A percentile compares a stretch with the other conserved stretches of the same genome.
phyloP scores from a whole-genome alignment of 1,140 invertebrate genomes.

The Apocrypta bakeri region DNA sequence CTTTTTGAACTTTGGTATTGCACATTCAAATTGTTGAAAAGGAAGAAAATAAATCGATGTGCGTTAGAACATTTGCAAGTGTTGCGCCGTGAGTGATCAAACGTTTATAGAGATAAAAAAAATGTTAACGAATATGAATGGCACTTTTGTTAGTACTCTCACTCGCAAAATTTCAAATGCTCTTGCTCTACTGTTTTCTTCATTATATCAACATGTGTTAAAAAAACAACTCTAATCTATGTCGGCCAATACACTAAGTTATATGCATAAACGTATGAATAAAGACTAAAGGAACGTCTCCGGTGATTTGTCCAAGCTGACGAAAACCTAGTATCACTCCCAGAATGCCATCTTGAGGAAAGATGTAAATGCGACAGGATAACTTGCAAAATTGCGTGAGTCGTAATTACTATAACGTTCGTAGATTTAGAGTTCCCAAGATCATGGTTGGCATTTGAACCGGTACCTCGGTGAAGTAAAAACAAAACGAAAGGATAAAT shows the following conservation, averaged over 20 bases:
- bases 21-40: constrained; percentile 35
- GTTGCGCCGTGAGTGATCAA: background rate
- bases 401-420: constrained; percentile 40
- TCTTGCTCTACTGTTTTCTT: constrained; percentile 31
- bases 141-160: constrained; percentile 11
- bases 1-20: constrained; percentile 37
- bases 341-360: constrained; percentile 15
- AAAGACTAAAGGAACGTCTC: constrained; percentile 9
- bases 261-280: background rate
- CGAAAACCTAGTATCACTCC: background rate
- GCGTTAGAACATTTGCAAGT: constrained; percentile 1
- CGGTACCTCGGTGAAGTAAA: constrained; percentile 35
- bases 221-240: constrained; percentile 33
- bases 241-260: background rate
- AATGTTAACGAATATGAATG: constrained; percentile 16
- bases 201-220: constrained; percentile 37
- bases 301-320: background rate
- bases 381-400: constrained; percentile 20
- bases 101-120: constrained; percentile 5
- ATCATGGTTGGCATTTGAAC: constrained; percentile 46
- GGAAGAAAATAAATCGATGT: constrained; percentile 40
- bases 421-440: constrained; percentile 35
- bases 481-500: constrained; percentile 1
- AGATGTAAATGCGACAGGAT: constrained; percentile 27
- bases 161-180: constrained; percentile 25